phyloP scores from a whole-genome alignment of 2,113 vertebrate species.

The Tricholaema leucomelas region DNA sequence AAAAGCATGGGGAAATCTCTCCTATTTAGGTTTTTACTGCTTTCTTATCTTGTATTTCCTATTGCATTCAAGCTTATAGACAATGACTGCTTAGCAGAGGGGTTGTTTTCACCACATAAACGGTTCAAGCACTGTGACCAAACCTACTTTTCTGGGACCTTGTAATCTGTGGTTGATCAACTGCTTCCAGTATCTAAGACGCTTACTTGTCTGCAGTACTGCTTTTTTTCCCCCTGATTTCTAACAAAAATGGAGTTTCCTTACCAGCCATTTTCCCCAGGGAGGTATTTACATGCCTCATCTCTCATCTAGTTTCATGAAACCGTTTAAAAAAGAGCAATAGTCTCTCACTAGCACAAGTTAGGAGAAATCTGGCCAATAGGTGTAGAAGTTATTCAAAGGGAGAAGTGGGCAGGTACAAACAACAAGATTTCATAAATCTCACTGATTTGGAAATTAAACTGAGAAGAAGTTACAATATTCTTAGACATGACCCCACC shows the following conservation, averaged over 20 bases:
- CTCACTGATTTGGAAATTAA: not conserved
- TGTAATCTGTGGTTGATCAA: not conserved
- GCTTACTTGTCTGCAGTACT: not conserved
- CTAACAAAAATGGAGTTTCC: not conserved
- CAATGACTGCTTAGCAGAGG: not conserved
- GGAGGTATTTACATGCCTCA: not conserved
- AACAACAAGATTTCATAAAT: not conserved
- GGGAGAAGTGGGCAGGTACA: not conserved
- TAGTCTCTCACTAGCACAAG: not conserved
- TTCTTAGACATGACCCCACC: too few relatives aligned
- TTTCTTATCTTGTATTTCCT: not conserved
- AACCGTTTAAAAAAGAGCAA: not conserved
- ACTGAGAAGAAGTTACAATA: not conserved
- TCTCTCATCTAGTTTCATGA: not conserved
- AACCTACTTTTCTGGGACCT: not conserved
- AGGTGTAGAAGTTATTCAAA: not conserved
- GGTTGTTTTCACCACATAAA: rapidly evolving
- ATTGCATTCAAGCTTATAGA: not conserved
- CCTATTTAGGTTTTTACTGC: not conserved
- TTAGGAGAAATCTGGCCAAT: not conserved
- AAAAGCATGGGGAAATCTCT: not conserved
- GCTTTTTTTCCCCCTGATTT: not conserved
- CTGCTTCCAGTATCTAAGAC: not conserved
- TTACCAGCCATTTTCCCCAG: not conserved
- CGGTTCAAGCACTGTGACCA: not conserved